A percentile compares a stretch with the other conserved stretches of the same genome.
phyloP scores from a whole-genome alignment of 2,888 invertebrate genomes.

The Torymus aiolomorphi region DNA sequence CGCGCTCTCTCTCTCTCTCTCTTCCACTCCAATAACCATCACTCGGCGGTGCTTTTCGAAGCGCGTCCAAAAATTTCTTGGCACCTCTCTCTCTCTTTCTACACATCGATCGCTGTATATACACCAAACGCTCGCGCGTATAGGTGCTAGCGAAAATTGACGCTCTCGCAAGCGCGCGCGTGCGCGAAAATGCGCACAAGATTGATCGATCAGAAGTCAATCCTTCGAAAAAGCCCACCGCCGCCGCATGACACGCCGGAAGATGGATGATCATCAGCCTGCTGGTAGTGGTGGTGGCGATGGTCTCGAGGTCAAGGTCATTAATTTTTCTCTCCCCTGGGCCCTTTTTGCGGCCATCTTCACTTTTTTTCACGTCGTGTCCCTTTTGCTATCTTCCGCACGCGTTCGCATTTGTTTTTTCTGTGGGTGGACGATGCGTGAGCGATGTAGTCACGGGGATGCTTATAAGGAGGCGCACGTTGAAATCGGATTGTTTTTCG shows the following conservation, averaged over 20 bases:
- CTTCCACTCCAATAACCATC: too few species aligned
- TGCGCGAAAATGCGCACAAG: conserved; percentile 38
- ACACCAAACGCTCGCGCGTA: not conserved
- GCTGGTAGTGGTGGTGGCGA: not conserved
- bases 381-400: not conserved
- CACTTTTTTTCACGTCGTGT: not conserved
- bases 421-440: too few species aligned
- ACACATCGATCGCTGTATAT: not conserved
- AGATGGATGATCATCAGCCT: conserved; percentile 37
- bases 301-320: conserved; percentile 34
- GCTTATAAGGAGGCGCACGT: too few species aligned
- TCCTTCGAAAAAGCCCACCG: conserved; percentile 34
- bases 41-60: too few species aligned
- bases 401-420: too few species aligned
- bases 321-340: conserved; percentile 36
- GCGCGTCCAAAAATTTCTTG: too few species aligned
- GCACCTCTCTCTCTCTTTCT: too few species aligned
- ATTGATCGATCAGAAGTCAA: conserved; percentile 54
- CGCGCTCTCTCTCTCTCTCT: too few species aligned
- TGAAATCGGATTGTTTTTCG: not conserved
- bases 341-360: conserved; percentile 13
- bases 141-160: not conserved
- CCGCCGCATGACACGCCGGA: conserved; percentile 6
- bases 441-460: too few species aligned
- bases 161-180: not conserved